A percentile compares a stretch with the other conserved stretches of the same genome.
Evolutionary conservation across 2,113 vertebrate genomes (phyloP).

Genomic region (Stegastes partitus): DNA sequence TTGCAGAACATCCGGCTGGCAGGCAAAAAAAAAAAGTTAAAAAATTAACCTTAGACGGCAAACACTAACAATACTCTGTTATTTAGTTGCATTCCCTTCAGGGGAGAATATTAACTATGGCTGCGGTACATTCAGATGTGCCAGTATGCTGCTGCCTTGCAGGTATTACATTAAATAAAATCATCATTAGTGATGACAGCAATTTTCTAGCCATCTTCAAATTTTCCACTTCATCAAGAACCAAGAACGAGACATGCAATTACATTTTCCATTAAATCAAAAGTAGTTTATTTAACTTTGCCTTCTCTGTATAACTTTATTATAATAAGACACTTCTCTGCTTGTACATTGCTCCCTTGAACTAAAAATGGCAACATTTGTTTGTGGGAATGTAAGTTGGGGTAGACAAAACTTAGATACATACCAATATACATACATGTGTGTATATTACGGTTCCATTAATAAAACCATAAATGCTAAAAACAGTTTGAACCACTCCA

Average conservation of each 20-base stretch:
- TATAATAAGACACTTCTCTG: conserved; percentile 91
- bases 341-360: conserved; percentile 91
- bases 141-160: too few relatives aligned
- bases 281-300: conserved; percentile 89
- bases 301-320: conserved; percentile 89
- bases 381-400: conserved; percentile 90
- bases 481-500: conserved; percentile 82
- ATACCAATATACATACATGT: conserved; percentile 89
- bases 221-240: not conserved
- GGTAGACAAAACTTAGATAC: conserved; percentile 88
- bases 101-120: too few relatives aligned
- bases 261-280: conserved; percentile 87
- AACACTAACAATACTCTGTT: too few relatives aligned
- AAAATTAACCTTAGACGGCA: too few relatives aligned
- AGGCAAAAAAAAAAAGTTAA: too few relatives aligned
- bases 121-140: too few relatives aligned
- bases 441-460: conserved; percentile 87
- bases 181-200: too few relatives aligned
- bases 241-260: conserved; percentile 46
- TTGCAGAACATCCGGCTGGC: too few relatives aligned
- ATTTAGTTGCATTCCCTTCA: too few relatives aligned
- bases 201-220: not conserved
- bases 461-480: conserved; percentile 87
- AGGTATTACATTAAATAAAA: too few relatives aligned
- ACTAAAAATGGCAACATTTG: conserved; percentile 89